Conservation (phyloP, 2,113 vertebrate genomes). For the Bos indicus region DNA sequence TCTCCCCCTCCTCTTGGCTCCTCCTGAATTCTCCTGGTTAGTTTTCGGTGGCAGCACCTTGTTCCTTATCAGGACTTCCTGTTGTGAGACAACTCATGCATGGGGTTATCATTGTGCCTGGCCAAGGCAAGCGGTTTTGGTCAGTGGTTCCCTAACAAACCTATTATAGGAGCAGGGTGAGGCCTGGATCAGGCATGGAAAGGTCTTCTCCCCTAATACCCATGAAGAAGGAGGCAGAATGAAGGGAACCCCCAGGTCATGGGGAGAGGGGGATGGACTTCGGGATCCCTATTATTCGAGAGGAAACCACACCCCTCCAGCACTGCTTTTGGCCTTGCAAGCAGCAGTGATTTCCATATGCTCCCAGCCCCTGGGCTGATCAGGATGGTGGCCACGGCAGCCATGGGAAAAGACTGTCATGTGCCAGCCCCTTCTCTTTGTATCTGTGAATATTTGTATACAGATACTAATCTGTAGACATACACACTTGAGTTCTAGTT, state of each 20-base stretch:
- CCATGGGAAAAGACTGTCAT: fast-evolving
- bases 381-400: neutral
- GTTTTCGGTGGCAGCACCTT: neutral
- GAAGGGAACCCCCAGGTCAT: neutral
- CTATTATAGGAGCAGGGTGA: neutral
- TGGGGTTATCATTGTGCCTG: neutral
- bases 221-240: neutral
- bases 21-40: neutral
- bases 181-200: fast-evolving
- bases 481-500: neutral
- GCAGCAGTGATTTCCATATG: neutral
- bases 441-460: neutral
- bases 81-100: neutral
- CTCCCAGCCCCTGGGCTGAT: fast-evolving
- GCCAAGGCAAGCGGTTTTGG: neutral
- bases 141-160: neutral
- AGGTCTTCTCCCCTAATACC: neutral
- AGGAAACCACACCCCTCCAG: neutral
- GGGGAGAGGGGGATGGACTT: neutral
- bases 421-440: neutral
- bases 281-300: neutral
- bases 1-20: neutral
- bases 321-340: fast-evolving
- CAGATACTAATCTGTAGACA: neutral
- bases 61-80: neutral